Evolutionary conservation across 1,140 invertebrate genomes (phyloP).

Genomic region (Lasioglossum baleicum): DNA sequence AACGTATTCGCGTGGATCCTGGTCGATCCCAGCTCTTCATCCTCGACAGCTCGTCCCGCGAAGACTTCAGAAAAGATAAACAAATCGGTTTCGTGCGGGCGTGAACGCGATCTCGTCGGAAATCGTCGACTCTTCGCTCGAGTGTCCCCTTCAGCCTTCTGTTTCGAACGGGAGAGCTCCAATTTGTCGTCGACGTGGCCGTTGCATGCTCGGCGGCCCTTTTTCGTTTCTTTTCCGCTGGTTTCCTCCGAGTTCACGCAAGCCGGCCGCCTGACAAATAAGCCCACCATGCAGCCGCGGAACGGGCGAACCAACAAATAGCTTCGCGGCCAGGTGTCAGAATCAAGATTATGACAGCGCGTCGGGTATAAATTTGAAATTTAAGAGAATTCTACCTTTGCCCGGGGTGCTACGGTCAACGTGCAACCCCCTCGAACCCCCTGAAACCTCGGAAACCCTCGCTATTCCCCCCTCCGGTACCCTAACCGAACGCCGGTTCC

Average conservation of each 20-base stretch:
- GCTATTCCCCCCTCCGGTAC: background rate
- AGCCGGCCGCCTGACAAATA: slow-evolving; percentile 69
- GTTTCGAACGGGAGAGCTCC: slow-evolving; percentile 5
- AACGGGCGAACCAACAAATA: slow-evolving; percentile 60
- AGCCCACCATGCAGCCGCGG: slow-evolving; percentile 70
- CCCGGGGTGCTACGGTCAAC: slow-evolving; percentile 40
- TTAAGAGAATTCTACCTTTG: slow-evolving; percentile 75
- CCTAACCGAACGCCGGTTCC: slow-evolving; percentile 60
- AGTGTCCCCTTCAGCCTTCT: background rate
- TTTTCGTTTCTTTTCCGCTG: slow-evolving; percentile 1
- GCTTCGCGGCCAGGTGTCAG: slow-evolving; percentile 69
- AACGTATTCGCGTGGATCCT: no score
- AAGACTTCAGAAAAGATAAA: background rate
- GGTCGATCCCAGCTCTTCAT: no score
- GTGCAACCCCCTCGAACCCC: background rate
- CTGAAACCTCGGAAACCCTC: background rate
- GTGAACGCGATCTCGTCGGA: slow-evolving; percentile 9
- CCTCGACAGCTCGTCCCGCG: no score
- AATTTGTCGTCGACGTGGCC: slow-evolving; percentile 21
- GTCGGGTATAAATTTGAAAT: slow-evolving; percentile 79
- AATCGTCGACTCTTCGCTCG: background rate
- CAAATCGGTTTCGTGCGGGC: slow-evolving; percentile 15
- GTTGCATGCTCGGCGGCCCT: slow-evolving; percentile 22
- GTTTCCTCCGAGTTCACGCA: slow-evolving; percentile 49
- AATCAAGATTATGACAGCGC: slow-evolving; percentile 78